A percentile compares a stretch with the other conserved stretches of the same genome.
These are phyloP conservation scores for Oppia nitens DNA, from an alignment of 1,140 invertebrate species.

Conservation along the genomic window DNA sequence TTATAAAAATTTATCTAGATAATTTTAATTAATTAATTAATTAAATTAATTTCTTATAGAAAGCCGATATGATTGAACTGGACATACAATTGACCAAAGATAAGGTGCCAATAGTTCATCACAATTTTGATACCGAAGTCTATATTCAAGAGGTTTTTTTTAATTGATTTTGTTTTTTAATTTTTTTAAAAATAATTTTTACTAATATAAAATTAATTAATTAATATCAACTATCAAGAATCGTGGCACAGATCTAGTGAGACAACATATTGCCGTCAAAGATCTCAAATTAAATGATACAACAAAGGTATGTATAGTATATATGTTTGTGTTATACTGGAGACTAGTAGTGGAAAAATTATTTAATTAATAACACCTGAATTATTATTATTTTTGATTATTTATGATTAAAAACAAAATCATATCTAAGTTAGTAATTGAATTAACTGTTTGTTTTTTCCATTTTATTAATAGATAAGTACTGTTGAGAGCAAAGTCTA, in stretches of 20 bases:
- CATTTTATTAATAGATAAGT: background rate
- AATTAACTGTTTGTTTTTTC: background rate
- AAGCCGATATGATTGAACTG: constrained; percentile 9
- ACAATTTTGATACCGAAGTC: constrained; percentile 7
- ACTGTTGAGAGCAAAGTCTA: constrained; percentile 16
- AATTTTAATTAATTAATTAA: background rate
- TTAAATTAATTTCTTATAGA: background rate
- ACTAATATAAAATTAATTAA: no score
- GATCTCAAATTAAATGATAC: background rate
- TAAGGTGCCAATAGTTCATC: constrained; percentile 10
- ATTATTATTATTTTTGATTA: background rate
- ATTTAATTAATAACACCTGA: background rate
- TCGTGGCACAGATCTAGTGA: background rate
- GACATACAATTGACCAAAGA: constrained; percentile 5
- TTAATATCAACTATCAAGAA: no score
- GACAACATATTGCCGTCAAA: background rate
- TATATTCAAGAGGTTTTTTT: background rate
- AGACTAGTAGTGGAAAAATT: background rate
- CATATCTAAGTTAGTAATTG: no score
- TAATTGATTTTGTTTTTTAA: background rate
- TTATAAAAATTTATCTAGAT: no score
- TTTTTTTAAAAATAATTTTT: background rate
- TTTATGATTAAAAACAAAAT: no score
- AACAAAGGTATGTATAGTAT: background rate
- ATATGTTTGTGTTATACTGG: no score